Evolutionary conservation across 2,888 invertebrate genomes (phyloP), one percentile per base, ranked within the genome.

Genomic region (Ferrisia virgata): DNA sequence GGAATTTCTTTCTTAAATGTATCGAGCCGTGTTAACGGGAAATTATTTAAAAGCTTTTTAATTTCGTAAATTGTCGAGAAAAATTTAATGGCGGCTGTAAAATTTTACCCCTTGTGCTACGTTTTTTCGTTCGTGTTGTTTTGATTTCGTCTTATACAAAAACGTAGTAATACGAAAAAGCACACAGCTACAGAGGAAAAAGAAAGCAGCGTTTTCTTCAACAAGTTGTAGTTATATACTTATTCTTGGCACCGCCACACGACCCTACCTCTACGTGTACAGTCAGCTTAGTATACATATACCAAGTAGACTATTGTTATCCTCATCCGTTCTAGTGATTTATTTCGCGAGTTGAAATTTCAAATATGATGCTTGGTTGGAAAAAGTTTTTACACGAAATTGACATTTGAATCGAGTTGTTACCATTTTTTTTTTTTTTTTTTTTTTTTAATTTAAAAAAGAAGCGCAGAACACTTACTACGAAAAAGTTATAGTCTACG

Each of bases 1-100:
- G 18, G 47, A 47, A 47, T 47, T 47, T 18, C 18, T 47, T 47
- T 18, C 40, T 47, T 18, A 47, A n/a, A 47, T 18, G 47, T 47
- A 47, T 47, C 47, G 47, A 47, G 18, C 18, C 47, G 47, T 47
- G 47, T 6, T 47, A n/a, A 47, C 47, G 58, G 28, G 25, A 28
- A 64, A 64, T 64, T 64, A 64, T 64, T 64, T 64, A 64, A 64
- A 47, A 47, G 47, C 47, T 47, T 47, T 47, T 47, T 47, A 47
- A 25, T 64, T 64, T 64, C 25, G 58, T 22, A 64, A 64, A 64
- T 64, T 28, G 58, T 28, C 25, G 58, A 64, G 58, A 64, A 64
- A 64, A 64, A 64, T 64, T 64, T 64, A 64, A 64, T 28, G 58
- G 47, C n/a, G 47, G 47, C 9, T 47, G 47, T 47, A 64, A 64